Percentiles rank a stretch among this genome's conserved stretches.
phyloP scores from a whole-genome alignment of 1,140 invertebrate species.

The Neodiprion lecontei region DNA sequence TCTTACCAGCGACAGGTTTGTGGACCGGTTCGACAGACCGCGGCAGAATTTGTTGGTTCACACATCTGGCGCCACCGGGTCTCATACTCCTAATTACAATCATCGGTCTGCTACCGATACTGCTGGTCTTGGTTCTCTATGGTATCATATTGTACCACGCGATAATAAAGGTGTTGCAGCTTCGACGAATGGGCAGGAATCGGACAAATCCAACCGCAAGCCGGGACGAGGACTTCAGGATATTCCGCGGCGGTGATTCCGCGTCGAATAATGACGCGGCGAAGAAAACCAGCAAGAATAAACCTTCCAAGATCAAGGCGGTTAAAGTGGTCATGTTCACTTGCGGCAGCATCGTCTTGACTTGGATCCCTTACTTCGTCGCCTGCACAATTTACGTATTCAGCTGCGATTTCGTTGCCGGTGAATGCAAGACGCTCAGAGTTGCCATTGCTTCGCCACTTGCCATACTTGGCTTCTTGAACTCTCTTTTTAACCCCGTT shows the following conservation, averaged over 20 bases:
- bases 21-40: constrained; percentile 60
- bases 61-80: constrained; percentile 57
- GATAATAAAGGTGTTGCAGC: constrained; percentile 57
- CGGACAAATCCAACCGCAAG: no score
- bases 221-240: constrained; percentile 24
- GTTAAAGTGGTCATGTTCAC: constrained; percentile 66
- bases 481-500: constrained; percentile 73
- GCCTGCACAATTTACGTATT: constrained; percentile 58
- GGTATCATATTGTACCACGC: constrained; percentile 63
- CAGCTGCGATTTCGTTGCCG: constrained; percentile 53
- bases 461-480: constrained; percentile 67
- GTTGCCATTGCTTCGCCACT: constrained; percentile 62
- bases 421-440: constrained; percentile 56
- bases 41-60: constrained; percentile 61
- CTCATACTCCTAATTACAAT: constrained; percentile 62
- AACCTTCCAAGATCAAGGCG: constrained; percentile 64
- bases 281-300: constrained; percentile 16
- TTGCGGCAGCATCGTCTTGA: constrained; percentile 62
- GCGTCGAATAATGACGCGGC: background rate
- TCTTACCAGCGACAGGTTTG: constrained; percentile 60
- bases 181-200: constrained; percentile 42
- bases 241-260: constrained; percentile 34
- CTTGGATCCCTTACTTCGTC: constrained; percentile 60
- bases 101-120: constrained; percentile 62
- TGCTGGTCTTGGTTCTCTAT: constrained; percentile 62